Percentiles rank a stretch among this genome's conserved stretches.
Conservation (phyloP, 2,888 invertebrate species). For the Dorcus parallelipipedus region DNA sequence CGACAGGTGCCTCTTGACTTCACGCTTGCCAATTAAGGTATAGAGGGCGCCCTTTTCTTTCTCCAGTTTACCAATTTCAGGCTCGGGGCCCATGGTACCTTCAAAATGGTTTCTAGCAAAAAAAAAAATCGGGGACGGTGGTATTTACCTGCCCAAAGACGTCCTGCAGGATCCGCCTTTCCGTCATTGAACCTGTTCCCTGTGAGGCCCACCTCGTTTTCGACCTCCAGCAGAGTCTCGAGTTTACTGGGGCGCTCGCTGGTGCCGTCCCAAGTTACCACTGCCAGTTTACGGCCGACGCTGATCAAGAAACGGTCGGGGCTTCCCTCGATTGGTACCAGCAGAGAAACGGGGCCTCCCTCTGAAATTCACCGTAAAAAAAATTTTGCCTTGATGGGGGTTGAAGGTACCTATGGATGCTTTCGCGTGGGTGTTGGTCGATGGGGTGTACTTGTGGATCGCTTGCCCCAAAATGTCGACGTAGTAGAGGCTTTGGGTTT, state of each 20-base stretch:
- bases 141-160: slow-evolving; percentile 67
- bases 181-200: slow-evolving; percentile 73
- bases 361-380: slow-evolving; percentile 28
- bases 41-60: slow-evolving; percentile 55
- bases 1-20: slow-evolving; percentile 37
- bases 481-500: slow-evolving; percentile 60
- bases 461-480: slow-evolving; percentile 61
- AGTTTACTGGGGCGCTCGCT: slow-evolving; percentile 52
- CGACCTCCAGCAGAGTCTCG: slow-evolving; percentile 56
- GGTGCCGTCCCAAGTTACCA: slow-evolving; percentile 64
- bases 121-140: too few species aligned
- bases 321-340: slow-evolving; percentile 62
- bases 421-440: slow-evolving; percentile 50
- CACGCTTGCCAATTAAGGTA: slow-evolving; percentile 34
- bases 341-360: slow-evolving; percentile 51
- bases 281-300: slow-evolving; percentile 56
- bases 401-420: slow-evolving; percentile 51
- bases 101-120: background rate
- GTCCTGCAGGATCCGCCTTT: slow-evolving; percentile 71
- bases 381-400: background rate
- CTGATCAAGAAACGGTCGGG: slow-evolving; percentile 63
- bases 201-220: slow-evolving; percentile 53
- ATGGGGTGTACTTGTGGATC: slow-evolving; percentile 54
- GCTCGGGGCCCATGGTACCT: slow-evolving; percentile 62
- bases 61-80: slow-evolving; percentile 52